Evolutionary conservation across 1,140 invertebrate species (phyloP), one percentile per base, ranked within the genome.

Genomic region (Caerostris extrusa): DNA sequence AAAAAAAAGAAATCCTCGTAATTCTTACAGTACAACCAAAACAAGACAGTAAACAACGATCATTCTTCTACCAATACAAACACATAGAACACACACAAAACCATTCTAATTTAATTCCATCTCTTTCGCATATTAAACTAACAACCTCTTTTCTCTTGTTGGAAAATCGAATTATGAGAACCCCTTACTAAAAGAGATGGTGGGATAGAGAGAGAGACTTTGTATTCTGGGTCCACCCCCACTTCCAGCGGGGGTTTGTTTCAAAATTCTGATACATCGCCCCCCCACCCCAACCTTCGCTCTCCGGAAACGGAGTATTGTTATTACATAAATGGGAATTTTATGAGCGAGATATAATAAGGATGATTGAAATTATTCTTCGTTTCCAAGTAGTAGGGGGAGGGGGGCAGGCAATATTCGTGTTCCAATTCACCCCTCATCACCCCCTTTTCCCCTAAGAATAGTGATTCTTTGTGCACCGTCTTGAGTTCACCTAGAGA

Each of bases 301-400:
- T 6, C 19, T 56, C 82, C 53, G 57, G 34, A 77, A 77, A 77
- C 69, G 5, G 8, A 53, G 58, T 87, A 64, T 87, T 87, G 34
- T 87, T 87, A 87, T 87, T 58, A 87, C 55, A 87, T 87, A 87
- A 87, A 87, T 87, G 85, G 85, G 60, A 64, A 87, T 64, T 87
- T 87, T 87, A 64, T 87, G 58, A 87, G 85, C 58, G n/a, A 87
- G 60, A 87, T 87, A 64, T 87, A 87, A 64, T 87, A 87, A 87
- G 85, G 85, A 87, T 61, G 85, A 87, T 87, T 87, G 85, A 64
- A 87, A 87, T 87, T 87, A 50, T 87, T 64, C 85, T 64, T 87
- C 55, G 17, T 57, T 77, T 53, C 69, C 8, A n/a, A n/a, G n/a
- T n/a, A n/a, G n/a, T n/a, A n/a, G n/a, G 34, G 50, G 34, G 7